Evolutionary conservation across 64 coral and sea anemone species (phyloP).

Genomic region (Pocillopora verrucosa): DNA sequence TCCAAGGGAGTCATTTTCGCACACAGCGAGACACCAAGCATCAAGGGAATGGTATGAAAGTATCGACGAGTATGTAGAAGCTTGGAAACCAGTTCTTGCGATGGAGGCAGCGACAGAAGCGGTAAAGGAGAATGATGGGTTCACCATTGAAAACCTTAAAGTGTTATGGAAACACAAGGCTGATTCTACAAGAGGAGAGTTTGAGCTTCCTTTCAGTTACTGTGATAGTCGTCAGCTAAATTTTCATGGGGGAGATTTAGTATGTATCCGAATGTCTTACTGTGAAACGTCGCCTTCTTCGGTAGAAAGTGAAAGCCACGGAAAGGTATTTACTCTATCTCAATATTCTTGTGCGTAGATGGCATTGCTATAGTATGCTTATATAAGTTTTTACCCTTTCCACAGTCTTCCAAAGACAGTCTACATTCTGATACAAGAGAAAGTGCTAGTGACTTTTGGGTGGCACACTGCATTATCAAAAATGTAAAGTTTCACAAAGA

Average conservation of each 20-base stretch:
- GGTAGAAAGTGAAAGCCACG: background rate
- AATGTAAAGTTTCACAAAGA: background rate
- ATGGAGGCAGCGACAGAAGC: constrained; percentile 69
- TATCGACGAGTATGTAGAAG: constrained; percentile 38
- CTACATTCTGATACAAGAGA: background rate
- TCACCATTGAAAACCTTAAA: constrained; percentile 42
- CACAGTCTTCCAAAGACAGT: background rate
- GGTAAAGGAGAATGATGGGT: constrained; percentile 59
- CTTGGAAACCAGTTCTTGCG: constrained; percentile 64
- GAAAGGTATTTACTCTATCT: background rate
- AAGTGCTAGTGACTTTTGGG: background rate
- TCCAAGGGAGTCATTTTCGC: constrained; percentile 47
- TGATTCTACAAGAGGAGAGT: background rate
- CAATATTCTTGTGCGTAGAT: too few species aligned
- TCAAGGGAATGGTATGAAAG: constrained; percentile 32
- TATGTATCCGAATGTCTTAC: constrained; percentile 13
- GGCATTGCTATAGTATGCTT: too few species aligned
- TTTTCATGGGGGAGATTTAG: constrained; percentile 37
- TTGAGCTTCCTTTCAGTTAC: background rate
- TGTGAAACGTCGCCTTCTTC: background rate
- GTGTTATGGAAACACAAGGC: constrained; percentile 8
- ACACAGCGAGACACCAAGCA: constrained; percentile 12
- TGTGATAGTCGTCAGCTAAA: constrained; percentile 12
- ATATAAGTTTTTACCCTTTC: background rate
- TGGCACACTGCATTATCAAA: constrained; percentile 16